Evolutionary conservation across 2,113 vertebrate species (phyloP), one percentile per base, ranked within the genome.

Genomic region (Bubo scandiacus): DNA sequence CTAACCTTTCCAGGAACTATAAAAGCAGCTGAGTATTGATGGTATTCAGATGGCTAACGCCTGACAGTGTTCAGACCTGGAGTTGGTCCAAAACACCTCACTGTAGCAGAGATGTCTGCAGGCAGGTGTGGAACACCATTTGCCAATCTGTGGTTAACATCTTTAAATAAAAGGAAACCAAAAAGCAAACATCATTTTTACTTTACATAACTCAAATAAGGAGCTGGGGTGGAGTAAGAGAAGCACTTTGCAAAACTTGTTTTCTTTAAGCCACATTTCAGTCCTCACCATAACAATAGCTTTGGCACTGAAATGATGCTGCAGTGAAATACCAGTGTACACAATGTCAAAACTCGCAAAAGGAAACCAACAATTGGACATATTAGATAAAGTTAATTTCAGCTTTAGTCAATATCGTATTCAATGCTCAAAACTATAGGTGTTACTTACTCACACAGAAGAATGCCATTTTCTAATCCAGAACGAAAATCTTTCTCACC

Each of bases 401-500:
- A n/a, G 25, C 10, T 88, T 54, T 51, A 94, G 66, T 63, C 66
- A 85, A 73, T 38, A 75, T 9, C 27, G 15, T 34, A 62, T 62
- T 66, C 47, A 73, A 95, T 54, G 38, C 45, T 91, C 32, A 66
- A 93, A 95, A 90, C 72, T 34, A 2, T 74, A 88, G 94, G 52
- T 25, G 72, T 80, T 97, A 99, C 99, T 99, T 98, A 99, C 99
- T 99, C 99, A 98, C 99, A 99, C 34, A 99, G 98, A 95, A 99
- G 98, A 93, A 99, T 99, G 85, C 99, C 99, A 12, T 99, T 99
- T 97, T 99, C 99, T 96, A 99, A 96, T 36, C 98, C 99, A 3
- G 98, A 98, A 94, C 99, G 98, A 97, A 99, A 99, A 93, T 99
- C 98, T 92, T 98, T 99, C 90, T 99, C 99, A 77, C 99, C 99